These are phyloP conservation scores for Tetramorium bicarinatum DNA, from an alignment of 2,888 invertebrate species.

Conservation along the genomic window DNA sequence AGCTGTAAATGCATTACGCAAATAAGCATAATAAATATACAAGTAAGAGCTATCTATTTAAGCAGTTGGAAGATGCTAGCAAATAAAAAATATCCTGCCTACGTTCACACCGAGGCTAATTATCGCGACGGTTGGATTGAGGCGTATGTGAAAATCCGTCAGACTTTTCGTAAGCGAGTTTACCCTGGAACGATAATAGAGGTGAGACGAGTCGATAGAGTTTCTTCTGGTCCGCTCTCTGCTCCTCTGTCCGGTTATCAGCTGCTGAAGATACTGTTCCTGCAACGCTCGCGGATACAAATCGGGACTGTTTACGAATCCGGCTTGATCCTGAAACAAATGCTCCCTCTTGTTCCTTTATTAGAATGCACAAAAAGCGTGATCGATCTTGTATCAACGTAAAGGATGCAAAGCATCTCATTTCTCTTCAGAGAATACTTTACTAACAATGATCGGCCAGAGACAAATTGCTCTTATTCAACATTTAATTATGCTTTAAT, in stretches of 20 bases:
- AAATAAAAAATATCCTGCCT: conserved; percentile 63
- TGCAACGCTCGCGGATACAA: conserved; percentile 77
- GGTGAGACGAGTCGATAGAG: conserved; percentile 82
- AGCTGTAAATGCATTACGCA: conserved; percentile 38
- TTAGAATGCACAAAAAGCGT: conserved; percentile 33
- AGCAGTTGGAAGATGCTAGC: conserved; percentile 34
- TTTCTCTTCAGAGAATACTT: neutral
- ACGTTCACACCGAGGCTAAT: conserved; percentile 83
- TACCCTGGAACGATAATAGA: conserved; percentile 85
- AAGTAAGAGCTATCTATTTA: conserved; percentile 7
- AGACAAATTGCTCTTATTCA: neutral
- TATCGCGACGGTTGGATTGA: conserved; percentile 32
- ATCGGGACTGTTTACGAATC: conserved; percentile 82
- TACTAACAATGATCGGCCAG: neutral
- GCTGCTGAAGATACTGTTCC: conserved; percentile 75
- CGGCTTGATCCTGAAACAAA: conserved; percentile 82
- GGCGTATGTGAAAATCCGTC: conserved; percentile 48
- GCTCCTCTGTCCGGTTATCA: conserved; percentile 59
- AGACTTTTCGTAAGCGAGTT: conserved; percentile 68
- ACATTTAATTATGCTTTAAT: neutral
- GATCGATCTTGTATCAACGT: neutral
- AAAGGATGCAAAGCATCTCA: neutral
- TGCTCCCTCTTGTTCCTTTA: conserved; percentile 72
- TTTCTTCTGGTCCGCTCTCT: conserved; percentile 80
- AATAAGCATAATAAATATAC: conserved; percentile 34